Conservation (phyloP, 2,113 vertebrate species). For the Mustela nigripes region DNA sequence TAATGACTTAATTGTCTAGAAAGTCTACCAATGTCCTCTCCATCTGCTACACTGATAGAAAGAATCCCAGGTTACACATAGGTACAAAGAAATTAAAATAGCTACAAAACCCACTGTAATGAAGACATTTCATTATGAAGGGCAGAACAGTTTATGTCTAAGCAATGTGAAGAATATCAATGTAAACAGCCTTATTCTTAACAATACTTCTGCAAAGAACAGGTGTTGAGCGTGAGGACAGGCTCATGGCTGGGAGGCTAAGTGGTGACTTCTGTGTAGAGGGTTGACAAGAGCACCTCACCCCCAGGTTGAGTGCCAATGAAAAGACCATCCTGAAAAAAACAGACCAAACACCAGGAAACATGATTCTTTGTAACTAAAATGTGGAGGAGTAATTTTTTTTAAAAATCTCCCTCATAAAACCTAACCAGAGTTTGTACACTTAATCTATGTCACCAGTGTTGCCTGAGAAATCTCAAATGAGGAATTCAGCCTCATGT, state of each 20-base stretch:
- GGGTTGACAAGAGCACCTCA: neutral
- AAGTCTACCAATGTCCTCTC: neutral
- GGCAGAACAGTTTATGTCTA: neutral
- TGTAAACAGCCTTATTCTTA: neutral
- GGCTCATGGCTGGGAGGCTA: neutral
- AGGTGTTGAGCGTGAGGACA: neutral
- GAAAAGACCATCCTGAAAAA: neutral
- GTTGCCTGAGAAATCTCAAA: neutral
- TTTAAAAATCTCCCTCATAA: neutral
- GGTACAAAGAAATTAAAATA: neutral
- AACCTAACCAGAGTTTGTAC: neutral
- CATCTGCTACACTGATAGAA: neutral
- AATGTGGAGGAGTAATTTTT: neutral
- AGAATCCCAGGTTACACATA: neutral
- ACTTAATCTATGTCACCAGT: neutral
- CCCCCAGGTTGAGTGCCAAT: neutral
- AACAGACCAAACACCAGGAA: neutral
- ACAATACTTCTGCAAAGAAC: neutral
- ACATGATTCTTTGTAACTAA: neutral
- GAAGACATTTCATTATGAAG: neutral
- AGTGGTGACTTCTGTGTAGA: neutral
- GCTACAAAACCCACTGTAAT: neutral
- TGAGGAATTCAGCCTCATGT: neutral
- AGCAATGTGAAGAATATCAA: neutral
- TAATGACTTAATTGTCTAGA: neutral